A percentile compares a stretch with the other conserved stretches of the same genome.
These are phyloP conservation scores for Hirtodrosophila histrioides DNA, from an alignment of 2,888 invertebrate genomes.

Conservation along the genomic window DNA sequence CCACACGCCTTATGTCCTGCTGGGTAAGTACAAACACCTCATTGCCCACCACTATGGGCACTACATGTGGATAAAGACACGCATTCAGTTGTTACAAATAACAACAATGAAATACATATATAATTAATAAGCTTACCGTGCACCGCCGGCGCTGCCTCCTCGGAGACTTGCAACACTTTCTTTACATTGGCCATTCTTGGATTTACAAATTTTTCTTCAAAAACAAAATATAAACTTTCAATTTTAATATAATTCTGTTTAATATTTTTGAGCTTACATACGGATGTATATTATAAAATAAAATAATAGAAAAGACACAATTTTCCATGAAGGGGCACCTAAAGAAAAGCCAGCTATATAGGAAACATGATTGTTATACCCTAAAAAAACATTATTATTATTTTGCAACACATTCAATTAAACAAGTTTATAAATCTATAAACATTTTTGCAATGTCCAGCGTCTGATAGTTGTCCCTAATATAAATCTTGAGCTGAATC, in stretches of 20 bases:
- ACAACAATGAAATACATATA: background rate
- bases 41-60: constrained; percentile 75
- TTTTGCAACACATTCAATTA: too few relatives aligned
- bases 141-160: constrained; percentile 69
- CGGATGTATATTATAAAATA: constrained; percentile 2
- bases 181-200: constrained; percentile 36
- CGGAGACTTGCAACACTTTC: constrained; percentile 69
- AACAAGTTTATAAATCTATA: background rate
- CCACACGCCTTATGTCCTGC: constrained; percentile 80
- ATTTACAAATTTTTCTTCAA: constrained; percentile 10
- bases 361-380: too few relatives aligned
- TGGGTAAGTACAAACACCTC: constrained; percentile 75
- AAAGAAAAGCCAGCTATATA: background rate
- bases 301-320: background rate
- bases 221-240: constrained; percentile 2
- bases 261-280: background rate
- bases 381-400: too few relatives aligned
- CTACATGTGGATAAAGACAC: constrained; percentile 40
- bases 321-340: background rate
- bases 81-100: background rate
- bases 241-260: constrained; percentile 1
- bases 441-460: too few relatives aligned
- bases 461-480: too few relatives aligned
- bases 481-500: too few relatives aligned
- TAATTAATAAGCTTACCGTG: constrained; percentile 61